These are phyloP conservation scores for Abscondita cerata DNA, from an alignment of 2,888 invertebrate genomes.

Conservation along the genomic window DNA sequence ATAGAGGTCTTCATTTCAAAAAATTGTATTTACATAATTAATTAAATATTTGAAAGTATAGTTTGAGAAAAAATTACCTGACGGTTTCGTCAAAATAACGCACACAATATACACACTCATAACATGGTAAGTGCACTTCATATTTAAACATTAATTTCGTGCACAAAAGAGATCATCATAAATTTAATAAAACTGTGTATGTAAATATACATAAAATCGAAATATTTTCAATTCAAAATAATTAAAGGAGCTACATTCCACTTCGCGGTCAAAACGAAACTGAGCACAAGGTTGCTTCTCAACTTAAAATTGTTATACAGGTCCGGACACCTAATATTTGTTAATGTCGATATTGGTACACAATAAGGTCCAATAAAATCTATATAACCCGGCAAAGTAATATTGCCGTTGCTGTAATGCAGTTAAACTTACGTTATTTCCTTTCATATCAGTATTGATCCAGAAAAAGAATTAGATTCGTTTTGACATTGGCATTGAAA, in stretches of 20 bases:
- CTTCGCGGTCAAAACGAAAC: slow-evolving; percentile 5
- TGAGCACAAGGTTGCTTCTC: neutral
- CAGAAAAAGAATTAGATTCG: no score
- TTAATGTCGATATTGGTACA: neutral
- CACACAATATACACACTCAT: slow-evolving; percentile 23
- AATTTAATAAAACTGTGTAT: slow-evolving; percentile 1
- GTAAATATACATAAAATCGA: slow-evolving; percentile 4
- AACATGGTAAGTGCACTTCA: slow-evolving; percentile 27
- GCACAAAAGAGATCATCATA: slow-evolving; percentile 13
- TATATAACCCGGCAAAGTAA: no score
- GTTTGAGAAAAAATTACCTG: neutral
- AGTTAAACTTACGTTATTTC: no score
- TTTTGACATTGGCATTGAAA: no score
- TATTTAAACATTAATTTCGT: slow-evolving; percentile 22
- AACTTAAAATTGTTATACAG: slow-evolving; percentile 6
- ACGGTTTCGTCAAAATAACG: slow-evolving; percentile 17
- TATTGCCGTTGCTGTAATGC: no score
- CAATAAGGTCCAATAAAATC: neutral
- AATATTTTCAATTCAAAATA: slow-evolving; percentile 2
- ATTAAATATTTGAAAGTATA: neutral
- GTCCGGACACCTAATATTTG: slow-evolving; percentile 1
- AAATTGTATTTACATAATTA: neutral
- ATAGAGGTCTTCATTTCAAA: neutral
- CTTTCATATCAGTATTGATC: no score
- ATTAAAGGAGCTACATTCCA: neutral